Evolutionary conservation across 2,113 vertebrate genomes (phyloP).

Genomic region (Dromas ardeola): DNA sequence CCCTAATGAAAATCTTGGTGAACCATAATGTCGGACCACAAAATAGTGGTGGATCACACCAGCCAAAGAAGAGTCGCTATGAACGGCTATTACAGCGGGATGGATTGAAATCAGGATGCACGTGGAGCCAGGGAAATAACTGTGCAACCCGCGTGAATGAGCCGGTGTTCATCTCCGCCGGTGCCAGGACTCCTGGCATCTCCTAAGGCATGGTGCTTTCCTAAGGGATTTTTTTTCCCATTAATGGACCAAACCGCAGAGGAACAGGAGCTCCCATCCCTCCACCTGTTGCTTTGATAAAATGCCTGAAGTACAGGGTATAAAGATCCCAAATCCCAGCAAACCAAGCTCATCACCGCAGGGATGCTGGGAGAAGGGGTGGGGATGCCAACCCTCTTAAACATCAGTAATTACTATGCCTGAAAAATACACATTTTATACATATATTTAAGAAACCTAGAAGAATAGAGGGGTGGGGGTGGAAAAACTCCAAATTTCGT

Average conservation of each 20-base stretch:
- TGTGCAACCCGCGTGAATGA: accelerated
- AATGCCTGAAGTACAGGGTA: background rate
- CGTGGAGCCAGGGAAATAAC: background rate
- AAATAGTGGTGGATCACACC: background rate
- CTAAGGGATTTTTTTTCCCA: background rate
- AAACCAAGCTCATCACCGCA: background rate
- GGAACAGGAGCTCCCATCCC: background rate
- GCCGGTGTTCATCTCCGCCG: accelerated
- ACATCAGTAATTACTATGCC: background rate
- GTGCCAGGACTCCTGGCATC: background rate
- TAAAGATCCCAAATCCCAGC: background rate
- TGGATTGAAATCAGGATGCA: background rate
- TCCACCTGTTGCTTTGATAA: background rate
- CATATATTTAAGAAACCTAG: background rate
- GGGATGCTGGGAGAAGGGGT: background rate
- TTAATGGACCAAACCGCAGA: background rate
- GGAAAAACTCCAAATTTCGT: background rate
- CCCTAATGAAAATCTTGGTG: constrained; percentile 29
- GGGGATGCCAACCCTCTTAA: background rate
- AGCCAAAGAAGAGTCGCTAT: background rate
- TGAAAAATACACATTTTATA: background rate
- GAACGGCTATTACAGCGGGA: background rate
- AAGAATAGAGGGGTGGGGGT: background rate
- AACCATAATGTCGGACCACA: background rate
- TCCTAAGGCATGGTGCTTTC: background rate